phyloP scores from a whole-genome alignment of 2,888 invertebrate genomes.

The Actias luna region DNA sequence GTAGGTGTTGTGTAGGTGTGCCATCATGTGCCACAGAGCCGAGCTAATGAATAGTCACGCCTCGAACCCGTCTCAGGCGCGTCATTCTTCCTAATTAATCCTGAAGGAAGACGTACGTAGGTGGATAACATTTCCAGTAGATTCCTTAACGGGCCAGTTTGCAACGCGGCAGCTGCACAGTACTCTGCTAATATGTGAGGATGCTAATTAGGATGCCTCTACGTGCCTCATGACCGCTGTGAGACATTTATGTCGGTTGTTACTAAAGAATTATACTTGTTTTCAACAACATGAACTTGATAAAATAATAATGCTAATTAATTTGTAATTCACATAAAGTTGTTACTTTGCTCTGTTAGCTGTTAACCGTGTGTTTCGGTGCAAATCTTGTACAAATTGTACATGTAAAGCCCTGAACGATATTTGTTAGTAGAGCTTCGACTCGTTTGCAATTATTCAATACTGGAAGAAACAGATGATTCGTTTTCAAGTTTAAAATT shows the following conservation, averaged over 20 bases:
- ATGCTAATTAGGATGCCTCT: background rate
- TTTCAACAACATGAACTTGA: too few relatives aligned
- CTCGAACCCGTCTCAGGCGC: background rate
- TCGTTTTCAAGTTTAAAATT: too few relatives aligned
- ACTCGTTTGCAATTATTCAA: too few relatives aligned
- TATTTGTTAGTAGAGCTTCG: too few relatives aligned
- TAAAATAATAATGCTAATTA: too few relatives aligned
- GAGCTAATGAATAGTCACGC: background rate
- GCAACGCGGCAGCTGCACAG: background rate
- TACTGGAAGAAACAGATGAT: too few relatives aligned
- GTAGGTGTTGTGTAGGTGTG: background rate
- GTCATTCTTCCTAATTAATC: constrained; percentile 5
- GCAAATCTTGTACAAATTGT: too few relatives aligned
- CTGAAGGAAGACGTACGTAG: background rate
- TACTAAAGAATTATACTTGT: background rate
- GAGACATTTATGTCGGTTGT: background rate
- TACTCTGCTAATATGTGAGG: background rate
- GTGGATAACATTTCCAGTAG: background rate
- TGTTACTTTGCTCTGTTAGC: too few relatives aligned
- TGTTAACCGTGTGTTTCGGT: too few relatives aligned
- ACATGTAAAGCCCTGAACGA: too few relatives aligned
- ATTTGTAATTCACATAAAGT: too few relatives aligned
- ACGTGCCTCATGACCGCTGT: too few relatives aligned
- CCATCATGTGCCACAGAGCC: background rate
- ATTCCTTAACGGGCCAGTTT: background rate